Evolutionary conservation across 1,140 invertebrate genomes (phyloP).

Genomic region (Caenorhabditis inopinata): DNA sequence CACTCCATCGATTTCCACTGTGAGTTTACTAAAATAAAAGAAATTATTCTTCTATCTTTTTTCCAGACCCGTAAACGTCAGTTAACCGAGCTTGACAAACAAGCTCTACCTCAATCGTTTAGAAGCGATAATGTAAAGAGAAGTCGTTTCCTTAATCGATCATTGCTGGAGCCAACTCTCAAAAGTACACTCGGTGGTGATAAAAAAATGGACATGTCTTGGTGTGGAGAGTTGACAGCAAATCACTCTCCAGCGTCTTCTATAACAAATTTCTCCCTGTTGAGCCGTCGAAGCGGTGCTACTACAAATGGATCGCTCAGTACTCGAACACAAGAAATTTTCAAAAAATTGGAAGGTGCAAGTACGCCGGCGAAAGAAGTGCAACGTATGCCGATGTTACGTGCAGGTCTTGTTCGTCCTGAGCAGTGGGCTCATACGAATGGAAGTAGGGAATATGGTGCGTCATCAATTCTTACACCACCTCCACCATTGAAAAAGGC

Average conservation of each 20-base stretch:
- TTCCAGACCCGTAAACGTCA: not conserved
- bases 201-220: not conserved
- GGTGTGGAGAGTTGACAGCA: not conserved
- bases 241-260: not conserved
- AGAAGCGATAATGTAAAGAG: not conserved
- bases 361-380: slow-evolving; percentile 40
- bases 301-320: slow-evolving; percentile 27
- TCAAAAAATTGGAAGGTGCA: slow-evolving; percentile 1
- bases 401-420: not conserved
- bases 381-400: slow-evolving; percentile 25
- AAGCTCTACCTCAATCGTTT: not conserved
- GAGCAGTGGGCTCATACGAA: not conserved
- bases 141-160: not conserved
- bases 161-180: not conserved
- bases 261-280: slow-evolving; percentile 1
- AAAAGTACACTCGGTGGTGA: not conserved
- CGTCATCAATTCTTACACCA: not conserved
- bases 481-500: slow-evolving; percentile 24
- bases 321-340: slow-evolving; percentile 23
- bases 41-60: not conserved
- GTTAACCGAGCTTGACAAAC: not conserved
- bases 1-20: not conserved
- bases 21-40: not conserved
- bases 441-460: not conserved
- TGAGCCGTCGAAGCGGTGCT: slow-evolving; percentile 19